phyloP scores from a whole-genome alignment of 23 tunicate genomes.

The Trididemnum clinides region DNA sequence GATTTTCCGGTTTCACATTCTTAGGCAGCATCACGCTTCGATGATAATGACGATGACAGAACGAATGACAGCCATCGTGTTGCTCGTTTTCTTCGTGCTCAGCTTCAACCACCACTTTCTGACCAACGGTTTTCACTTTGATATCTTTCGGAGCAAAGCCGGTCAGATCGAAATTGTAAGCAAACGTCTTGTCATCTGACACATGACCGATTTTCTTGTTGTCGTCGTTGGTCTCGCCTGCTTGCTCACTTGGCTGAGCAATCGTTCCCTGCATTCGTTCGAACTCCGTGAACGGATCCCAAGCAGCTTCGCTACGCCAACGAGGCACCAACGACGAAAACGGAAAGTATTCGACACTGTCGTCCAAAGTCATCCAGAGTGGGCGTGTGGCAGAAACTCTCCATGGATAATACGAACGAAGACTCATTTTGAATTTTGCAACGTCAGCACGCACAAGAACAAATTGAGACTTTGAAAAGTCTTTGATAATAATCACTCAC shows the following conservation, averaged over 20 bases:
- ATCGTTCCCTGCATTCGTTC: not conserved
- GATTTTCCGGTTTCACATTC: conserved; percentile 37
- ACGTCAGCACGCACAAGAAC: too few relatives aligned
- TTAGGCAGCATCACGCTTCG: conserved; percentile 52
- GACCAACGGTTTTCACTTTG: conserved; percentile 52
- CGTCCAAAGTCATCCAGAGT: not conserved
- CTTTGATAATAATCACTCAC: too few relatives aligned
- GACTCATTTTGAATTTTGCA: too few relatives aligned
- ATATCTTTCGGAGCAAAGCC: conserved; percentile 25
- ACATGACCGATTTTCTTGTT: not conserved
- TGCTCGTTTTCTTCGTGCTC: conserved; percentile 32
- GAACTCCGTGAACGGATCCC: conserved; percentile 1
- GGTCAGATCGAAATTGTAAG: conserved; percentile 27
- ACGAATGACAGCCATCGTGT: conserved; percentile 34
- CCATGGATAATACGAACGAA: not conserved
- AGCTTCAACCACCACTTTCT: conserved; percentile 52
- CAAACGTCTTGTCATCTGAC: conserved; percentile 24
- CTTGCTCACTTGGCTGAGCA: not conserved
- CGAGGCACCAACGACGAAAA: not conserved
- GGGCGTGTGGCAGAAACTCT: not conserved
- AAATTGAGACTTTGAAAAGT: too few relatives aligned
- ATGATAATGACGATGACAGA: conserved; percentile 46
- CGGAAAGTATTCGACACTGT: conserved; percentile 1
- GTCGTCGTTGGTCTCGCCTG: too few relatives aligned
- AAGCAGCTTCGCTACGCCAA: not conserved